Evolutionary conservation across 2,113 vertebrate genomes (phyloP).

Genomic region (Tiliqua scincoides): DNA sequence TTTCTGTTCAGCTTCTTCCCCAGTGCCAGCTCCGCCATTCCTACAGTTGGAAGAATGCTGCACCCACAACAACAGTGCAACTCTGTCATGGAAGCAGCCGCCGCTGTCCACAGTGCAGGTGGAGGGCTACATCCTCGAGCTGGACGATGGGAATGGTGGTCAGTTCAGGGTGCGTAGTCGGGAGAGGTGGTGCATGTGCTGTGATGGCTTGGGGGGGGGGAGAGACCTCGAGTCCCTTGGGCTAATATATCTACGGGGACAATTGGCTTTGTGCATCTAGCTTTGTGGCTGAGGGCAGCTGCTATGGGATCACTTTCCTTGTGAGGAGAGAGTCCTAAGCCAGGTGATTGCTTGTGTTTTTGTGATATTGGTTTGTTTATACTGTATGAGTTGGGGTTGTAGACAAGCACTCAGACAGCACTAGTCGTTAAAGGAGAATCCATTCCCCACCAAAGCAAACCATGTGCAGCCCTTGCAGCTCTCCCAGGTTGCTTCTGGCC

Average conservation of each 20-base stretch:
- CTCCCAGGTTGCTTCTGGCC: too few species aligned
- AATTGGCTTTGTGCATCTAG: too few species aligned
- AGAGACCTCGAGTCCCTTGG: neutral
- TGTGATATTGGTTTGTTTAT: too few species aligned
- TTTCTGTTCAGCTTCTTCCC: constrained; percentile 79
- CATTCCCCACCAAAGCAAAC: too few species aligned
- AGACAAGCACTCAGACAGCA: too few species aligned
- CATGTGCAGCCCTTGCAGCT: too few species aligned
- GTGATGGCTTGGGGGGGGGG: neutral
- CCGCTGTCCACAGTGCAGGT: constrained; percentile 91
- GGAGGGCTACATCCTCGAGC: constrained; percentile 96
- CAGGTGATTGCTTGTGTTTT: too few species aligned
- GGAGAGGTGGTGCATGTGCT: neutral
- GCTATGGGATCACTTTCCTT: too few species aligned
- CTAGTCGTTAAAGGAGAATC: too few species aligned
- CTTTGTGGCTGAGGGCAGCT: too few species aligned
- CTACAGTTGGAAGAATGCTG: constrained; percentile 98
- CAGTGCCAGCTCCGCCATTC: constrained; percentile 94
- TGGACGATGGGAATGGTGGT: constrained; percentile 94
- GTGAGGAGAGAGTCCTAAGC: too few species aligned
- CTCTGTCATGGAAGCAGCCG: constrained; percentile 97
- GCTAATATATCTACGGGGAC: neutral
- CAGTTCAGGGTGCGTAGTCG: constrained; percentile 89
- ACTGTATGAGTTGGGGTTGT: too few species aligned
- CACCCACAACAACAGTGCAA: constrained; percentile 97